Evolutionary conservation across 2,888 invertebrate genomes (phyloP), one percentile per base, ranked within the genome.

Genomic region (Drosophila lacicola): DNA sequence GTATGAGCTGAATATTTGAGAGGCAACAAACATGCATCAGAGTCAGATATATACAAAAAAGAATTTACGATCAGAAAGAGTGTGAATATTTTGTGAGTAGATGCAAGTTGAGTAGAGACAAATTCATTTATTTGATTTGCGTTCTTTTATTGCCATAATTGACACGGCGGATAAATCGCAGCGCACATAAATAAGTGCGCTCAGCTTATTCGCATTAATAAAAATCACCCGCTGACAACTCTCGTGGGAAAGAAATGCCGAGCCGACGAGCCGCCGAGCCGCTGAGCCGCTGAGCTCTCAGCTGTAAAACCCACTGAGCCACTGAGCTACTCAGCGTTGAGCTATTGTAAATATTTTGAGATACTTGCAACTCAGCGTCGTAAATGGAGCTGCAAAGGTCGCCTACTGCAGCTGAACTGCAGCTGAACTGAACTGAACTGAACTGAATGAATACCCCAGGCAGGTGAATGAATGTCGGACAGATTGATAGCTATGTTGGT

Each of bases 81-180:
- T 25, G 45, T 33, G 45, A 29, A 11, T 42, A 21, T 34, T 11
- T 45, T 14, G 11, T 17, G 10, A 17, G 21, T 19, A 9, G 8
- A 11, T 21, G 8, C 36, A 21, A 4, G 25, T 11, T 17, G 25
- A 17, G 17, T 9, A 62, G 58, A 45, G 53, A 67, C 61, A 78
- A 69, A 70, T 73, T 42, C 70, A 79, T 84, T 82, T 85, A 82
- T 79, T 67, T 69, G 74, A 73, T 60, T 70, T 74, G 67, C 42
- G 51, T 55, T 42, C 73, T 54, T 64, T 64, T 68, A 41, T 53
- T 51, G 58, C 64, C 70, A 58, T 61, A 73, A 72, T 70, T 77
- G 72, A 74, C 71, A 57, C 44, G 41, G 56, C 56, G 46, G 53
- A 56, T 71, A 65, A 80, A 74, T 65, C 71, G 60, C 54, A 50